These are phyloP conservation scores for Odontophorus gujanensis DNA, from an alignment of 2,113 vertebrate species.

Conservation along the genomic window DNA sequence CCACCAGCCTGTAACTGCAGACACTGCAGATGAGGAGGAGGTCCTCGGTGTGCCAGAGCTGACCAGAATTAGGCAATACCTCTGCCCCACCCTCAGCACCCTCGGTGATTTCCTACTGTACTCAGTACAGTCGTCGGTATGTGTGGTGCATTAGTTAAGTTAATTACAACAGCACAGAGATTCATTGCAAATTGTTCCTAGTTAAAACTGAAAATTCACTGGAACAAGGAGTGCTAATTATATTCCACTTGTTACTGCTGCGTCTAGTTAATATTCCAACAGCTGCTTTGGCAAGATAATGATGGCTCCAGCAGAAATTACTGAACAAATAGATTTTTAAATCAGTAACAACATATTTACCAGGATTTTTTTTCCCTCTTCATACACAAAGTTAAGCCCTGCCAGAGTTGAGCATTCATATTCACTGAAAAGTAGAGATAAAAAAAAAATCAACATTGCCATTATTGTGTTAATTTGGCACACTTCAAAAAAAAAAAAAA, in stretches of 20 bases:
- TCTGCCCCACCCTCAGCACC: constrained; percentile 62
- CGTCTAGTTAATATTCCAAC: constrained; percentile 75
- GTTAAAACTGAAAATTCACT: constrained; percentile 85
- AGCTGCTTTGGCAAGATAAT: constrained; percentile 78
- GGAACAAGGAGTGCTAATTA: constrained; percentile 81
- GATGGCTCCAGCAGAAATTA: constrained; percentile 66
- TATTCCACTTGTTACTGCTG: constrained; percentile 74
- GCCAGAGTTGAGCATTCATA: constrained; percentile 43
- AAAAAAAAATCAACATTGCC: constrained; percentile 24
- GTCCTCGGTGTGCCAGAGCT: constrained; percentile 1
- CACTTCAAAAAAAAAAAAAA: background rate
- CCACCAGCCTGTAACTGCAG: background rate
- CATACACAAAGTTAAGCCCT: constrained; percentile 55
- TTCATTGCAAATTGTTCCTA: constrained; percentile 73
- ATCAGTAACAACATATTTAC: constrained; percentile 72
- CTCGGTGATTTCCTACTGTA: constrained; percentile 69
- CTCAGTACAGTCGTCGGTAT: constrained; percentile 45
- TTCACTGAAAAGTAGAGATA: constrained; percentile 50
- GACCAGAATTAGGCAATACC: constrained; percentile 57
- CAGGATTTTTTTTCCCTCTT: constrained; percentile 22
- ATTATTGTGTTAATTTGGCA: constrained; percentile 44
- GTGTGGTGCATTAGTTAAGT: constrained; percentile 60
- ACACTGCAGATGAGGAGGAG: background rate
- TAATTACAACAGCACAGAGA: constrained; percentile 72
- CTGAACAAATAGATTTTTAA: constrained; percentile 73